These are phyloP conservation scores for Drosophila ustulata DNA, from an alignment of 2,888 invertebrate genomes.

Conservation along the genomic window DNA sequence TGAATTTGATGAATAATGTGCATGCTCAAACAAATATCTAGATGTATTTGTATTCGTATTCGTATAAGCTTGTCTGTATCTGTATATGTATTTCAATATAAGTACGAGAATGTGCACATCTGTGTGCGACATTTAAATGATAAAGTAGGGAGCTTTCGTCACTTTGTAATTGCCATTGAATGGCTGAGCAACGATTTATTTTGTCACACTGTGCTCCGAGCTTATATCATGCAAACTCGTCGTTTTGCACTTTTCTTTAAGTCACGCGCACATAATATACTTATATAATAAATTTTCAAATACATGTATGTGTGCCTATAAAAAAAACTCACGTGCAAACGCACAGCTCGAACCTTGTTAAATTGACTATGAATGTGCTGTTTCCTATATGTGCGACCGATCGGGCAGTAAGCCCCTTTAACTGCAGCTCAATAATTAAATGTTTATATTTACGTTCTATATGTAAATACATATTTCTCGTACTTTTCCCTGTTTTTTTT, in stretches of 20 bases:
- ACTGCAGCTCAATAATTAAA: conserved; percentile 36
- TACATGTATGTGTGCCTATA: background rate
- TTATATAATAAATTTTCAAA: background rate
- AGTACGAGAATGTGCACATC: conserved; percentile 12
- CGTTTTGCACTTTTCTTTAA: conserved; percentile 19
- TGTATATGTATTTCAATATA: conserved; percentile 1
- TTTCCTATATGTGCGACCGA: conserved; percentile 7
- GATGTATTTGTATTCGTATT: conserved; percentile 11
- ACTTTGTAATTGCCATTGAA: conserved; percentile 45
- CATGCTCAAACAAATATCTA: conserved; percentile 16
- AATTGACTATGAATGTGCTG: conserved; percentile 33
- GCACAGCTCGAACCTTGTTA: conserved; percentile 42
- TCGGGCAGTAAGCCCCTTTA: conserved; percentile 35
- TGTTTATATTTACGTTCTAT: conserved; percentile 15
- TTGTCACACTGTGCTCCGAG: conserved; percentile 24
- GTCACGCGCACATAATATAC: conserved; percentile 45
- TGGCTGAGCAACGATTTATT: conserved; percentile 46
- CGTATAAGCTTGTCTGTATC: background rate
- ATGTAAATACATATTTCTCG: conserved; percentile 2
- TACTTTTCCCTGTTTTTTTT: conserved; percentile 14
- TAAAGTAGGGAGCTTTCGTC: conserved; percentile 49
- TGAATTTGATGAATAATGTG: conserved; percentile 56
- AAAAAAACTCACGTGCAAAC: conserved; percentile 47
- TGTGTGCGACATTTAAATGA: conserved; percentile 27
- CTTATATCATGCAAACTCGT: conserved; percentile 16